Conservation (phyloP, 1,140 invertebrate species). For the Eurosta solidaginis region DNA sequence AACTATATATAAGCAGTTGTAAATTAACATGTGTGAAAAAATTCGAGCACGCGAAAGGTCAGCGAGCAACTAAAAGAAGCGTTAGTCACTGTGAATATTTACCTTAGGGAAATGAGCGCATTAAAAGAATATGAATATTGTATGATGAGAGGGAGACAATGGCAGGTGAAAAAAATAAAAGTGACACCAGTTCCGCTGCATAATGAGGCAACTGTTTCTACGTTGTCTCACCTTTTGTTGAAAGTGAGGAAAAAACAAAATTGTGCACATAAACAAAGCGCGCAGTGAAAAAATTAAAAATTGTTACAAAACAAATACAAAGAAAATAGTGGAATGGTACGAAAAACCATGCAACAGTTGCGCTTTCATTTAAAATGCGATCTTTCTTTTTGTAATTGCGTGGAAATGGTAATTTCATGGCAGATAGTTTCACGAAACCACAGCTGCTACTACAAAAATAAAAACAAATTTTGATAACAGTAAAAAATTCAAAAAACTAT, state of each 20-base stretch:
- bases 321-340: not conserved
- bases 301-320: not conserved
- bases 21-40: too few relatives aligned
- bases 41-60: too few relatives aligned
- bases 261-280: not conserved
- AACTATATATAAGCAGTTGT: too few relatives aligned
- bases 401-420: not conserved
- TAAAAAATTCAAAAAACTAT: not conserved
- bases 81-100: too few relatives aligned
- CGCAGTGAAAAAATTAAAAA: not conserved
- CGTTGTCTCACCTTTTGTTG: constrained; percentile 1
- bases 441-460: not conserved
- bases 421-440: not conserved
- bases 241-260: not conserved
- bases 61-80: too few relatives aligned
- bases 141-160: not conserved
- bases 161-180: not conserved
- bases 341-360: not conserved
- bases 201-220: not conserved
- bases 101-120: too few relatives aligned
- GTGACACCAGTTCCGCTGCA: not conserved
- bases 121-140: too few relatives aligned
- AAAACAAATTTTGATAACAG: not conserved
- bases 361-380: not conserved
- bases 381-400: not conserved